Percentiles rank a stretch among this genome's conserved stretches.
These are phyloP conservation scores for Chloromyia formosa DNA, from an alignment of 2,888 invertebrate genomes.

Conservation along the genomic window DNA sequence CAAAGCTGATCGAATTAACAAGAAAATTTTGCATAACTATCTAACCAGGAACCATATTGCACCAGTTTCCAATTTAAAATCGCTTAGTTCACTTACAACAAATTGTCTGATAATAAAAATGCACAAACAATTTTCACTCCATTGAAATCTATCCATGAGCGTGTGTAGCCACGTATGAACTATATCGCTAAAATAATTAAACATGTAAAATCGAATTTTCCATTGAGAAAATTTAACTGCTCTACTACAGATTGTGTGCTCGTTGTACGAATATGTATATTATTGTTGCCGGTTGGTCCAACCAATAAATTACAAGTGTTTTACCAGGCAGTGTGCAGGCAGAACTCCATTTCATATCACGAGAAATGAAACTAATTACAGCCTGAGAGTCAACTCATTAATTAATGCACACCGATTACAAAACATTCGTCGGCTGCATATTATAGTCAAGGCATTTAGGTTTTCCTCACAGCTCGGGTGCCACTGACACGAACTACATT, in stretches of 20 bases:
- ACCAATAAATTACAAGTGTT: conserved; percentile 35
- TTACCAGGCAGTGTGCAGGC: neutral
- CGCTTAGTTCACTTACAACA: too few species aligned
- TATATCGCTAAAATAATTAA: conserved; percentile 36
- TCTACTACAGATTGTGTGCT: neutral
- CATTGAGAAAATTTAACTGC: neutral
- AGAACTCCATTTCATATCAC: conserved; percentile 1
- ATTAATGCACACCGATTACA: conserved; percentile 36
- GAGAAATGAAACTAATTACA: conserved; percentile 36
- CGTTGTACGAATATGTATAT: neutral
- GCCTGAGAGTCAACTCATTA: conserved; percentile 33
- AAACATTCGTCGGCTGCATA: conserved; percentile 10
- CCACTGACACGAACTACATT: too few species aligned
- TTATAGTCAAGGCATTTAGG: too few species aligned
- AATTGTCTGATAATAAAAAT: too few species aligned
- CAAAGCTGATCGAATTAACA: too few species aligned
- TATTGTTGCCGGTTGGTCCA: neutral
- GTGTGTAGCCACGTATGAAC: too few species aligned
- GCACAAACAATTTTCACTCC: too few species aligned
- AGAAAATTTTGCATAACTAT: too few species aligned
- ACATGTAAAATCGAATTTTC: conserved; percentile 34
- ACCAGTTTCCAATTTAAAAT: too few species aligned
- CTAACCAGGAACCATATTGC: too few species aligned
- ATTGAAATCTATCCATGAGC: too few species aligned
- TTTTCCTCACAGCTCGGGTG: neutral